A percentile compares a stretch with the other conserved stretches of the same genome.
These are phyloP conservation scores for Drosophila glabriapex DNA, from an alignment of 2,888 invertebrate species.

Conservation along the genomic window DNA sequence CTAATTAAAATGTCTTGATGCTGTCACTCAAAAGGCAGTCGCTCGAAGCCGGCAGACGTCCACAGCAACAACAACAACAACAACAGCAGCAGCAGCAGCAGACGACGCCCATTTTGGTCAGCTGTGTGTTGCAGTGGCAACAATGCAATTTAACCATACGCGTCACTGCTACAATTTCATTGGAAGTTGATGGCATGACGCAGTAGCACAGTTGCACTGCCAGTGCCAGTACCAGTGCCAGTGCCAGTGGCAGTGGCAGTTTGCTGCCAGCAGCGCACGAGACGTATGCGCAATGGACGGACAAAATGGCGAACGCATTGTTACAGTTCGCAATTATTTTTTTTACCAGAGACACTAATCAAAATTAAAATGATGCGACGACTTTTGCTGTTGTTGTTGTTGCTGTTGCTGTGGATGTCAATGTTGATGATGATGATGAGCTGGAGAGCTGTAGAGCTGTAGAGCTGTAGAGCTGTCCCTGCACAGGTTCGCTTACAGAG, in stretches of 20 bases:
- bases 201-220: constrained; percentile 13
- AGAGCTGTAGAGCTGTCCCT: constrained; percentile 35
- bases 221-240: constrained; percentile 3
- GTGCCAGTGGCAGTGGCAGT: constrained; percentile 1
- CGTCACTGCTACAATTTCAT: constrained; percentile 72
- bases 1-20: constrained; percentile 78
- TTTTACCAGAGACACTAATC: constrained; percentile 63
- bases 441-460: constrained; percentile 1
- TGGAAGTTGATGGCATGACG: constrained; percentile 62
- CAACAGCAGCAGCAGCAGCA: constrained; percentile 15
- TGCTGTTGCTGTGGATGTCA: not conserved
- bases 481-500: constrained; percentile 50
- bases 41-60: constrained; percentile 43
- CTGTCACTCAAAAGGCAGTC: constrained; percentile 76
- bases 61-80: constrained; percentile 7
- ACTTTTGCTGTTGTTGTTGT: constrained; percentile 1
- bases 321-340: constrained; percentile 75
- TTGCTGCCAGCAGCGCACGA: constrained; percentile 30
- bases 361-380: constrained; percentile 73
- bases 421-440: constrained; percentile 9
- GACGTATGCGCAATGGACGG: constrained; percentile 67
- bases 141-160: constrained; percentile 73
- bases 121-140: constrained; percentile 51
- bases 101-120: constrained; percentile 72
- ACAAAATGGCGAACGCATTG: constrained; percentile 77